Evolutionary conservation across 2,113 vertebrate species (phyloP).

Genomic region (Amphilophus citrinellus): DNA sequence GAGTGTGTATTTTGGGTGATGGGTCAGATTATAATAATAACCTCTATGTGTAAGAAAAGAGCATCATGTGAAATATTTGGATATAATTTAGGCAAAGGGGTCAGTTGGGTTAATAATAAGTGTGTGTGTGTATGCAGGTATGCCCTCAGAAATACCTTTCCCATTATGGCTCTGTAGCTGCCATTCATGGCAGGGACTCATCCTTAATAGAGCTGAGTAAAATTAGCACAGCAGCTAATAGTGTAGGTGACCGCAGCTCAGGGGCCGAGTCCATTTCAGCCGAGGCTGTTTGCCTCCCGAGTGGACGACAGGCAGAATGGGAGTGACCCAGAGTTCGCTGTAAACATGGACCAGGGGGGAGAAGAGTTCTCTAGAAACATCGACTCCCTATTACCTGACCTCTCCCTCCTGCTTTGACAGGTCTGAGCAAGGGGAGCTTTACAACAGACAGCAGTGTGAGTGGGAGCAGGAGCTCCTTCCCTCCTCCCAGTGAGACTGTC

Average conservation of each 20-base stretch:
- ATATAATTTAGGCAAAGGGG: slow-evolving; percentile 4
- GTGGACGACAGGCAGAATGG: slow-evolving; percentile 22
- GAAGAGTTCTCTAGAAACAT: slow-evolving; percentile 1
- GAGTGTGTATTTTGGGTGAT: not conserved
- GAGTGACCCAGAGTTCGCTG: slow-evolving; percentile 29
- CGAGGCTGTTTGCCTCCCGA: not conserved
- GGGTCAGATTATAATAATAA: not conserved
- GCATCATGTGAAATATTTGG: not conserved
- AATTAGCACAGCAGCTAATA: slow-evolving; percentile 40
- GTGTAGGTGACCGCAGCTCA: not conserved
- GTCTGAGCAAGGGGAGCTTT: not conserved
- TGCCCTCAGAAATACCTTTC: slow-evolving; percentile 18
- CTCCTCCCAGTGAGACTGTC: slow-evolving; percentile 6
- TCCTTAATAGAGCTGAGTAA: slow-evolving; percentile 25
- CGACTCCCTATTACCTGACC: not conserved
- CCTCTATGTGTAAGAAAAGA: not conserved
- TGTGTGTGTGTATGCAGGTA: not conserved
- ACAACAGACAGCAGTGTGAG: not conserved
- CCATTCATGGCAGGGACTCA: not conserved
- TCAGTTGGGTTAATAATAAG: slow-evolving; percentile 44
- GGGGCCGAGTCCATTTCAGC: not conserved
- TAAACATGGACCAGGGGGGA: not conserved
- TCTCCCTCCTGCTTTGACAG: slow-evolving; percentile 1
- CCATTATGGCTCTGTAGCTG: slow-evolving; percentile 19
- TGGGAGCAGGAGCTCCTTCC: not conserved